phyloP scores from a whole-genome alignment of 1,140 invertebrate genomes.

The Zaprionus vittiger region DNA sequence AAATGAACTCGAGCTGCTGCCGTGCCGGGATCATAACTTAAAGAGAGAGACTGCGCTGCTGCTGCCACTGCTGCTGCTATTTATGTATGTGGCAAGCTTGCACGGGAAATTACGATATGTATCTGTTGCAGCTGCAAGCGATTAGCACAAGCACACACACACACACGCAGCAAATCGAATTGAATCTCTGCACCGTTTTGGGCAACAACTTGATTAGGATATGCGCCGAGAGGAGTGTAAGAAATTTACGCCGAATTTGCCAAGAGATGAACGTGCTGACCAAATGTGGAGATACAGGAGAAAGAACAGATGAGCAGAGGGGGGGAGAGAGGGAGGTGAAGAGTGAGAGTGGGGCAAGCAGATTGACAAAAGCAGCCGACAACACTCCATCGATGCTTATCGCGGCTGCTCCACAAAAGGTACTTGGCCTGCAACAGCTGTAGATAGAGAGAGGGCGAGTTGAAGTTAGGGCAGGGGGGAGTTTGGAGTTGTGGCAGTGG shows the following conservation, averaged over 20 bases:
- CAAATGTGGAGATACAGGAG: not conserved
- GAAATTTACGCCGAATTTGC: conserved; percentile 69
- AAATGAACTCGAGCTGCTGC: conserved; percentile 66
- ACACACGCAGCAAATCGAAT: conserved; percentile 4
- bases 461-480: too few species aligned
- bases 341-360: not conserved
- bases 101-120: conserved; percentile 5
- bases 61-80: conserved; percentile 51
- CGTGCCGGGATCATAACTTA: conserved; percentile 67
- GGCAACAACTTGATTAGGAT: conserved; percentile 69
- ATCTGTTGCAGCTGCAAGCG: conserved; percentile 65
- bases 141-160: conserved; percentile 49
- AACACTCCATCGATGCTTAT: conserved; percentile 33
- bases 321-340: too few species aligned
- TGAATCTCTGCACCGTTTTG: conserved; percentile 16
- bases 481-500: too few species aligned
- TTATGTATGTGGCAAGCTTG: conserved; percentile 18
- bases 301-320: too few species aligned
- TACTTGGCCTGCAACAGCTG: conserved; percentile 18
- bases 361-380: conserved; percentile 61
- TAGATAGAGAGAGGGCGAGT: too few species aligned
- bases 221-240: conserved; percentile 24
- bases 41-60: conserved; percentile 54
- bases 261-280: conserved; percentile 13
- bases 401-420: conserved; percentile 22